Evolutionary conservation across 2,888 invertebrate genomes (phyloP).

Genomic region (Scaptodrosophila latifasciaeformis): DNA sequence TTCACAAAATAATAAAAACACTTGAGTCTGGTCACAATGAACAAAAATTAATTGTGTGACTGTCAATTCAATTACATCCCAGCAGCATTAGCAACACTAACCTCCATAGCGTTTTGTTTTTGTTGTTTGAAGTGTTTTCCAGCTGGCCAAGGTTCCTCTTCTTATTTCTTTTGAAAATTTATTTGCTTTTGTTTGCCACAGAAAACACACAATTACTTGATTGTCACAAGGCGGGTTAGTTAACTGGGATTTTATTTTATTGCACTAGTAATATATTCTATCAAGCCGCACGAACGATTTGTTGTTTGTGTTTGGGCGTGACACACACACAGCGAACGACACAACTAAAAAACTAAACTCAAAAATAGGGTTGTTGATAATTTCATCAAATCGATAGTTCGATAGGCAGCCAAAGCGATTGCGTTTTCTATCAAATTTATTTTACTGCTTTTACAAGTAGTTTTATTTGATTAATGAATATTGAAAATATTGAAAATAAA

Average conservation of each 20-base stretch:
- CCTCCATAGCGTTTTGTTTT: constrained; percentile 53
- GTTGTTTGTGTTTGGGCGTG: constrained; percentile 44
- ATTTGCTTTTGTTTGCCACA: constrained; percentile 28
- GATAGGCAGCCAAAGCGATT: too few relatives aligned
- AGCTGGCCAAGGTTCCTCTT: constrained; percentile 5
- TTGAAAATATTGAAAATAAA: constrained; percentile 30
- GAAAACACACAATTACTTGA: constrained; percentile 35
- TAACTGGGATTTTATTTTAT: constrained; percentile 16
- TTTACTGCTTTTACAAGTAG: constrained; percentile 23
- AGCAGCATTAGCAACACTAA: constrained; percentile 37
- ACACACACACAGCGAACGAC: constrained; percentile 28
- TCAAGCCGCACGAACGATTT: constrained; percentile 44
- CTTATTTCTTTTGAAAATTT: constrained; percentile 25
- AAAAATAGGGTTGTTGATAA: constrained; percentile 27
- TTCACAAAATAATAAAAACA: constrained; percentile 14
- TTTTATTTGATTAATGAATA: constrained; percentile 45
- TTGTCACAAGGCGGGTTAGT: background rate
- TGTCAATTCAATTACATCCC: too few relatives aligned
- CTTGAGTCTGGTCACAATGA: constrained; percentile 13
- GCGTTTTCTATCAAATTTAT: constrained; percentile 15
- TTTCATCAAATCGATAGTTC: too few relatives aligned
- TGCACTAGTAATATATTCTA: constrained; percentile 33
- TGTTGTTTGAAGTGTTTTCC: constrained; percentile 19
- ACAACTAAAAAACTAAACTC: constrained; percentile 38
- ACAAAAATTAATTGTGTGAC: constrained; percentile 9